Percentiles rank a stretch among this genome's conserved stretches.
phyloP scores from a whole-genome alignment of 2,888 invertebrate species.

The Lobophora halterata region DNA sequence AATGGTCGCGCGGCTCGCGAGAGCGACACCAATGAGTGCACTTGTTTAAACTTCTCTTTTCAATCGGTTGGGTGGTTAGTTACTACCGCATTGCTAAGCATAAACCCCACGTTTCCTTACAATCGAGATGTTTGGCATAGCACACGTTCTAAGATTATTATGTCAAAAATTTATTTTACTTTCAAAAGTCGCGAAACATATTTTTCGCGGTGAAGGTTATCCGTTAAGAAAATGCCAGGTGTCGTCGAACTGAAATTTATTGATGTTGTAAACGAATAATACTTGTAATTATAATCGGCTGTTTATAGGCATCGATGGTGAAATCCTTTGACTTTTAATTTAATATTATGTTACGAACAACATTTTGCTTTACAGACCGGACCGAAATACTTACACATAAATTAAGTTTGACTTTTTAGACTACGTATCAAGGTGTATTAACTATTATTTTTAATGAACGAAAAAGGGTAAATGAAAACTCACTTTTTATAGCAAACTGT shows the following conservation, averaged over 20 bases:
- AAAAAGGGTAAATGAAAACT: too few relatives aligned
- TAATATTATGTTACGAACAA: slow-evolving; percentile 54
- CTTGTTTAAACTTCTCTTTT: slow-evolving; percentile 60
- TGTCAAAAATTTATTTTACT: too few relatives aligned
- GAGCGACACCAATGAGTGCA: slow-evolving; percentile 55
- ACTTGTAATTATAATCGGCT: slow-evolving; percentile 54
- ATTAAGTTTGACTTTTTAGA: too few relatives aligned
- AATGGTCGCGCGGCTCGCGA: slow-evolving; percentile 49
- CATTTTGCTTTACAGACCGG: slow-evolving; percentile 36
- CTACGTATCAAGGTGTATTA: too few relatives aligned
- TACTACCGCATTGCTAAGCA: slow-evolving; percentile 57
- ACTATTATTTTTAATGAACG: too few relatives aligned
- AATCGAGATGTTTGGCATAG: slow-evolving; percentile 29
- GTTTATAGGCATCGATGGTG: slow-evolving; percentile 55
- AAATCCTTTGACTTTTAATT: slow-evolving; percentile 70
- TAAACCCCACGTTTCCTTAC: slow-evolving; percentile 44
- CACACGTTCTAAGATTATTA: slow-evolving; percentile 20
- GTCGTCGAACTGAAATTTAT: slow-evolving; percentile 53
- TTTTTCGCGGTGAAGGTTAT: slow-evolving; percentile 34
- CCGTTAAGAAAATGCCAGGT: slow-evolving; percentile 39
- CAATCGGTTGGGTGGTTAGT: slow-evolving; percentile 43
- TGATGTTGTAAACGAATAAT: slow-evolving; percentile 40
- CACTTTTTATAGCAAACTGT: too few relatives aligned
- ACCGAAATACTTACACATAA: too few relatives aligned
- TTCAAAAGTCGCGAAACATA: slow-evolving; percentile 23